These are phyloP conservation scores for Synergus itoensis DNA, from an alignment of 2,888 invertebrate genomes.

Conservation along the genomic window DNA sequence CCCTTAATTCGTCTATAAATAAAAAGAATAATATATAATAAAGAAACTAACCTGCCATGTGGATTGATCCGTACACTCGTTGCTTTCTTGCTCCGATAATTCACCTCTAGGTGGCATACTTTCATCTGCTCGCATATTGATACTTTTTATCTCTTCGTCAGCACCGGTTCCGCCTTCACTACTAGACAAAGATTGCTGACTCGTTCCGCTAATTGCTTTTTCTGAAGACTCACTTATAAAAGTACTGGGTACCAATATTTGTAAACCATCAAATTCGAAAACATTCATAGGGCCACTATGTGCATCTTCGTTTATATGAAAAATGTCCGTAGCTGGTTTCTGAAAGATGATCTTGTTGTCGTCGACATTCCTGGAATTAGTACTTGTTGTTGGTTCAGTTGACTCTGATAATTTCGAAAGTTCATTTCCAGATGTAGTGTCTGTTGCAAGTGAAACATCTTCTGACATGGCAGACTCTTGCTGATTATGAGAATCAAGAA, in stretches of 20 bases:
- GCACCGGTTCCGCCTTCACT: slow-evolving; percentile 74
- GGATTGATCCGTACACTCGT: slow-evolving; percentile 88
- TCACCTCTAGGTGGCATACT: slow-evolving; percentile 93
- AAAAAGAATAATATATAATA: slow-evolving; percentile 48
- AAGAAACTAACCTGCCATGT: slow-evolving; percentile 84
- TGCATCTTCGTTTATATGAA: slow-evolving; percentile 75
- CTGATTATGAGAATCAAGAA: background rate
- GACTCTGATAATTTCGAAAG: slow-evolving; percentile 60
- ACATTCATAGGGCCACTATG: slow-evolving; percentile 77
- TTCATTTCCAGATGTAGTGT: slow-evolving; percentile 60
- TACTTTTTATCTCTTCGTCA: slow-evolving; percentile 77
- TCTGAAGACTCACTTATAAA: slow-evolving; percentile 76
- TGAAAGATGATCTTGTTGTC: slow-evolving; percentile 66
- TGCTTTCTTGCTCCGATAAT: slow-evolving; percentile 92
- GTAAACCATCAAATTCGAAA: slow-evolving; percentile 79
- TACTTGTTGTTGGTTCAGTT: slow-evolving; percentile 68
- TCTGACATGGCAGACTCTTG: slow-evolving; percentile 15
- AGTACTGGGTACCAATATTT: slow-evolving; percentile 76
- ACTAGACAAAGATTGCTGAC: slow-evolving; percentile 75
- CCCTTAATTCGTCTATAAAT: slow-evolving; percentile 48
- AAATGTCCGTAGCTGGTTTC: slow-evolving; percentile 71
- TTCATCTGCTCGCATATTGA: slow-evolving; percentile 91
- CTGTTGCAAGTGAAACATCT: slow-evolving; percentile 43
- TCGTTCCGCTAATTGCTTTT: slow-evolving; percentile 75
- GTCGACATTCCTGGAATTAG: slow-evolving; percentile 70